Conservation (phyloP, 2,797 vertebrate genomes). For the Caiman crocodilus region DNA sequence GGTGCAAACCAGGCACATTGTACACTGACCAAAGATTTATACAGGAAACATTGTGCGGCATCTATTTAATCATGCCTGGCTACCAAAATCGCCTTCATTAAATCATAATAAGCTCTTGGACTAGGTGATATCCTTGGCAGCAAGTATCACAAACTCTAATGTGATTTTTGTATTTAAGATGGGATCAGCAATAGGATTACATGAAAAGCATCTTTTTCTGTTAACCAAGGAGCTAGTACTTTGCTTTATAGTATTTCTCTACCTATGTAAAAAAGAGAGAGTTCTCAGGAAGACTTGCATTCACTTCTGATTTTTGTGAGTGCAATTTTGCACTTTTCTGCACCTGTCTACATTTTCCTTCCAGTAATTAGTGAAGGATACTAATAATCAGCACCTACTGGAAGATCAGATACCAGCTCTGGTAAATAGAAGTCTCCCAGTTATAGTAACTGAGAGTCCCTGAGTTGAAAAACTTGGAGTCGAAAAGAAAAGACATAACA, state of each 20-base stretch:
- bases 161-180: neutral
- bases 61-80: too few relatives aligned
- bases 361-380: neutral
- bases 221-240: neutral
- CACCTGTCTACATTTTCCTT: neutral
- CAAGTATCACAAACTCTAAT: neutral
- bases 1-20: conserved; percentile 72
- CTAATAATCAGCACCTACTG: neutral
- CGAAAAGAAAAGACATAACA: neutral
- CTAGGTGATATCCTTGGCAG: neutral
- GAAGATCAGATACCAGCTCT: neutral
- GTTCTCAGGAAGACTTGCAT: neutral
- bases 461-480: neutral
- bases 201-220: neutral
- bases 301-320: neutral
- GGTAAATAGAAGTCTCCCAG: neutral
- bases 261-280: neutral
- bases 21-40: too few relatives aligned
- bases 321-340: neutral
- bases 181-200: neutral
- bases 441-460: neutral
- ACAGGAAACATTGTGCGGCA: too few relatives aligned
- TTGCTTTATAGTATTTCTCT: neutral
- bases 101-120: neutral
- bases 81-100: neutral